Evolutionary conservation across 2,888 invertebrate genomes (phyloP), one percentile per base, ranked within the genome.

Genomic region (Hyposoter didymator): DNA sequence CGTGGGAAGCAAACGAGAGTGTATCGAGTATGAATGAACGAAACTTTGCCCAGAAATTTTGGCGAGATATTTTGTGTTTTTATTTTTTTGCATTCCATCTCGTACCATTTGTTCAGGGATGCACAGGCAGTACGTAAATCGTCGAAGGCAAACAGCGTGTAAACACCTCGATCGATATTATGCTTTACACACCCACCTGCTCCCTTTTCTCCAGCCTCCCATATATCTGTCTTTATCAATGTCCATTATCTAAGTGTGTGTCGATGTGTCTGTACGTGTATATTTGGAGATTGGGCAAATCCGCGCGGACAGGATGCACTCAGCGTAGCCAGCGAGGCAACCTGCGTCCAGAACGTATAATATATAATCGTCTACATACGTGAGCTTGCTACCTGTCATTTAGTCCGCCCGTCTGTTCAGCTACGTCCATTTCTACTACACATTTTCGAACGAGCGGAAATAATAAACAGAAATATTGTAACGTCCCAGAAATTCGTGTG

Each of bases 61-160:
- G n/a, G 45, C 69, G 19, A 45, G 62, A 35, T 69, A 49, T 47
- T 78, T 64, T 22, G 14, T 70, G 72, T 22, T 2, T 35, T 6
- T 1, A 10, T 39, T 39, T 39, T 22, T 35, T 6, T 52, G 12
- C n/a, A 32, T 49, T 55, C 8, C 49, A 28, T 67, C 55, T 67
- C 22, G 19, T 62, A 62, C 49, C 7, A 78, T 82, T 74, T 32
- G 52, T 47, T 47, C 78, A 19, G 49, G 74, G 75, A 66, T 12
- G 78, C 32, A 28, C 22, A 59, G 64, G 22, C 28, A 19, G 85
- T 84, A 82, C 86, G 84, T 87, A 85, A 88, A 84, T 84, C 84
- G 83, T 84, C 73, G 69, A 73, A 70, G 84, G 84, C 81, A 84
- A 84, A 86, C 84, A 86, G 82, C 78, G 86, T 88, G 88, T 88